Evolutionary conservation across 2,888 invertebrate species (phyloP).

Genomic region (Gastracanthus pulcherrimus): DNA sequence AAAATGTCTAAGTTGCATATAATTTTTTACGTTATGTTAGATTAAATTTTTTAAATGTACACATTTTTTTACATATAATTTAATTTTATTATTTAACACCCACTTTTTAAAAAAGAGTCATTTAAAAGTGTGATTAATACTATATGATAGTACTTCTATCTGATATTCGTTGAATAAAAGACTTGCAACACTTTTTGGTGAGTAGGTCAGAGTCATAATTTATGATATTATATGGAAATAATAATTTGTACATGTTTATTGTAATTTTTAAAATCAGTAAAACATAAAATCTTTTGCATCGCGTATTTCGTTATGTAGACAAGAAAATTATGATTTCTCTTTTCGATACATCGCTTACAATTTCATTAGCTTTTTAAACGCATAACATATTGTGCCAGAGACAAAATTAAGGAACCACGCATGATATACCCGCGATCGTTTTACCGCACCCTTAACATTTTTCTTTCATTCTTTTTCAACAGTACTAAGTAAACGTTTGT

Average conservation of each 20-base stretch:
- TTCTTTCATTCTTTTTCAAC: conserved; percentile 24
- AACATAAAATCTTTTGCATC: conserved; percentile 33
- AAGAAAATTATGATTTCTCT: conserved; percentile 28
- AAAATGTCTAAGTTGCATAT: too few species aligned
- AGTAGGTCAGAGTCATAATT: background rate
- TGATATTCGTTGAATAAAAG: background rate
- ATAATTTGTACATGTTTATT: conserved; percentile 47
- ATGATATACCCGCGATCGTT: conserved; percentile 42
- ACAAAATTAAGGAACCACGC: conserved; percentile 43
- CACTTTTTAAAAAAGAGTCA: conserved; percentile 11
- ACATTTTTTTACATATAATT: too few species aligned
- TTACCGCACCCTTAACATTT: conserved; percentile 29
- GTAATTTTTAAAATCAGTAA: conserved; percentile 35
- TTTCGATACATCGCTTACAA: conserved; percentile 12
- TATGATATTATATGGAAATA: conserved; percentile 25
- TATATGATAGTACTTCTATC: background rate
- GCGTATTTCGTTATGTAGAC: conserved; percentile 9
- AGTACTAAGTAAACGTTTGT: conserved; percentile 49
- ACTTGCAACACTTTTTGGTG: background rate
- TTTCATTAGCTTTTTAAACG: conserved; percentile 21
- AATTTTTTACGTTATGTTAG: too few species aligned
- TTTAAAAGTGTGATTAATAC: background rate
- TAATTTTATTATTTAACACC: background rate
- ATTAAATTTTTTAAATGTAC: too few species aligned
- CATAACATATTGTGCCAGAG: conserved; percentile 40